Conservation (phyloP, 35 echinoderm and acorn worm genomes). For the Ophioderma brevispina region DNA sequence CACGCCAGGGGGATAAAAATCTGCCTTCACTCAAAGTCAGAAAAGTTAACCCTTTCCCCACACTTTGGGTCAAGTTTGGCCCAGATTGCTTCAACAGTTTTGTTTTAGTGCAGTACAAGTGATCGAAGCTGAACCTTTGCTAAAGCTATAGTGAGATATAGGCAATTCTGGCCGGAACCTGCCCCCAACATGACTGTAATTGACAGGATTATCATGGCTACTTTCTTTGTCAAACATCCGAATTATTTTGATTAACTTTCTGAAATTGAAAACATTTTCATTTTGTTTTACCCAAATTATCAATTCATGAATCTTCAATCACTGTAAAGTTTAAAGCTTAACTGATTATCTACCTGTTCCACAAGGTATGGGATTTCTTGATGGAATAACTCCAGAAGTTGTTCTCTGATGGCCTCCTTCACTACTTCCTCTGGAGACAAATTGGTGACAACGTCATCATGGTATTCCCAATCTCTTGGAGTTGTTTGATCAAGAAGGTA, state of each 20-base stretch:
- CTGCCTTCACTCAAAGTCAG: no score
- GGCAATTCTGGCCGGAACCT: no score
- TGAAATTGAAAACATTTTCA: background rate
- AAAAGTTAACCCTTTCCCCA: no score
- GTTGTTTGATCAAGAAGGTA: conserved; percentile 59
- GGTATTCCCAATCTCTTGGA: conserved; percentile 88
- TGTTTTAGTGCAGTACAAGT: no score
- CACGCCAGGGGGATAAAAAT: no score
- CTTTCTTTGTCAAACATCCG: background rate
- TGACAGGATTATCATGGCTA: background rate
- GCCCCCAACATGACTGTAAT: no score
- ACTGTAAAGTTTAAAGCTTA: no score
- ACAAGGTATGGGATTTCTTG: conserved; percentile 95
- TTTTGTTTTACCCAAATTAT: background rate
- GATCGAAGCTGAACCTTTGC: no score
- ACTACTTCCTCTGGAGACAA: conserved; percentile 77
- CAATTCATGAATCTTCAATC: background rate
- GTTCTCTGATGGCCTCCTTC: conserved; percentile 80
- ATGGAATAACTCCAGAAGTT: conserved; percentile 79
- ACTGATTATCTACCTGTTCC: conserved; percentile 81
- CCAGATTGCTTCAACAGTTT: no score
- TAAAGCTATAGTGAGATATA: no score
- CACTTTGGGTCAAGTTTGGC: no score
- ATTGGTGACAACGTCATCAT: conserved; percentile 81
- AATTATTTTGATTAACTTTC: background rate